phyloP scores from a whole-genome alignment of 2,888 invertebrate species.

The Argyresthia albistria region DNA sequence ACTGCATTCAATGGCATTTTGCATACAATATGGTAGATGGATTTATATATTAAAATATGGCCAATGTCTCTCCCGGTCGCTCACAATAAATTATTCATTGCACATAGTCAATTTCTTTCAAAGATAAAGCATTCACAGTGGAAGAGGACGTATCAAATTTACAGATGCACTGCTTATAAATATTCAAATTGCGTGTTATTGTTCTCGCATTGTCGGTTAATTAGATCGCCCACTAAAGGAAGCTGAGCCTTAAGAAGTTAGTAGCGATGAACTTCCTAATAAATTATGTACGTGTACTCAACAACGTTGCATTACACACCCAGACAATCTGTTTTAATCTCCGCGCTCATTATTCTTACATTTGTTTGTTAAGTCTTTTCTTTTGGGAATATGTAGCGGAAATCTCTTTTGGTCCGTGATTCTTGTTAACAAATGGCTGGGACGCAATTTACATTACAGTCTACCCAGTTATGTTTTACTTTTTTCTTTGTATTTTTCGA shows the following conservation, averaged over 20 bases:
- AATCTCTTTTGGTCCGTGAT: constrained; percentile 1
- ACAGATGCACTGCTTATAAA: constrained; percentile 57
- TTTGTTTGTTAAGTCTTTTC: constrained; percentile 9
- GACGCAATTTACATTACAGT: not conserved
- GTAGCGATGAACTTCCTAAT: constrained; percentile 55
- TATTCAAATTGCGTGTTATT: constrained; percentile 67
- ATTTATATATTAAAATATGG: constrained; percentile 70
- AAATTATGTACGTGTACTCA: constrained; percentile 34
- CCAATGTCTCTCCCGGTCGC: constrained; percentile 64
- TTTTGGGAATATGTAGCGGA: not conserved
- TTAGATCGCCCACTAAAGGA: constrained; percentile 68
- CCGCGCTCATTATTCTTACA: constrained; percentile 38
- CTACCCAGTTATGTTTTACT: not conserved
- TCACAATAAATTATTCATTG: constrained; percentile 69
- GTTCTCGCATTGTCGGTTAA: constrained; percentile 63
- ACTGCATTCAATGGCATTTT: constrained; percentile 71
- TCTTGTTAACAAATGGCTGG: not conserved
- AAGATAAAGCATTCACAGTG: constrained; percentile 41
- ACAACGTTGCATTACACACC: constrained; percentile 18
- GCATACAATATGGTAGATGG: constrained; percentile 71
- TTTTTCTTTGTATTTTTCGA: constrained; percentile 26
- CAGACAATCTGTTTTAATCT: constrained; percentile 28
- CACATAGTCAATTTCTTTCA: constrained; percentile 62
- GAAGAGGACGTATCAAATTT: constrained; percentile 51
- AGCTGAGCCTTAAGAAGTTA: constrained; percentile 49